A percentile compares a stretch with the other conserved stretches of the same genome.
These are phyloP conservation scores for Delia radicum DNA, from an alignment of 1,140 invertebrate species.

Conservation along the genomic window DNA sequence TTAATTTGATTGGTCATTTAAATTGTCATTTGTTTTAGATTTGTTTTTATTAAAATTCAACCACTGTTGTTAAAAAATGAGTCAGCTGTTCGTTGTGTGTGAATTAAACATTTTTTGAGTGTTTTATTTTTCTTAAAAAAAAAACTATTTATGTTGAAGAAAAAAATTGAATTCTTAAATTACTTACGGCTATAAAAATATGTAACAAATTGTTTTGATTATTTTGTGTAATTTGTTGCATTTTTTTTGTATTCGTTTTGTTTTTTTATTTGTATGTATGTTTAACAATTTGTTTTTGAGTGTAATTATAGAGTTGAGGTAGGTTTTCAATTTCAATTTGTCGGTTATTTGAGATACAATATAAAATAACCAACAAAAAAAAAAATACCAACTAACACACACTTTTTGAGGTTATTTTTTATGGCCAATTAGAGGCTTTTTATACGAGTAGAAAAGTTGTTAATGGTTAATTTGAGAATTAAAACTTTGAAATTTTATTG, in stretches of 20 bases:
- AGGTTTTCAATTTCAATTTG: background rate
- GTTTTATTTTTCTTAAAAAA: background rate
- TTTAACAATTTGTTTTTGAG: background rate
- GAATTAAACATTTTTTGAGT: background rate
- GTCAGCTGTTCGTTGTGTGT: background rate
- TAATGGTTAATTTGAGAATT: background rate
- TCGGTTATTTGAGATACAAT: background rate
- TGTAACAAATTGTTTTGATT: constrained; percentile 21
- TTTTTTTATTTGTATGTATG: background rate
- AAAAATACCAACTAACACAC: background rate
- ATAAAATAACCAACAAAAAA: background rate
- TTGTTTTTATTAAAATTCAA: background rate
- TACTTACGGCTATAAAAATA: constrained; percentile 11
- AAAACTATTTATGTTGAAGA: no score
- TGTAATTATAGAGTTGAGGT: constrained; percentile 1
- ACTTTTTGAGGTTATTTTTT: no score
- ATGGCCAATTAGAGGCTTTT: no score
- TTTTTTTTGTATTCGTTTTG: no score
- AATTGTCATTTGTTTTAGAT: constrained; percentile 17
- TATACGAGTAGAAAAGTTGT: no score
- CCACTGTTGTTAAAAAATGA: constrained; percentile 9
- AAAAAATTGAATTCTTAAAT: constrained; percentile 15
- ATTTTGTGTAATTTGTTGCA: background rate
- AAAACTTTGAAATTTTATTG: background rate
- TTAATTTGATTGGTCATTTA: constrained; percentile 20